A percentile compares a stretch with the other conserved stretches of the same genome.
Evolutionary conservation across 2,888 invertebrate genomes (phyloP).

Genomic region (Agrochola circellaris): DNA sequence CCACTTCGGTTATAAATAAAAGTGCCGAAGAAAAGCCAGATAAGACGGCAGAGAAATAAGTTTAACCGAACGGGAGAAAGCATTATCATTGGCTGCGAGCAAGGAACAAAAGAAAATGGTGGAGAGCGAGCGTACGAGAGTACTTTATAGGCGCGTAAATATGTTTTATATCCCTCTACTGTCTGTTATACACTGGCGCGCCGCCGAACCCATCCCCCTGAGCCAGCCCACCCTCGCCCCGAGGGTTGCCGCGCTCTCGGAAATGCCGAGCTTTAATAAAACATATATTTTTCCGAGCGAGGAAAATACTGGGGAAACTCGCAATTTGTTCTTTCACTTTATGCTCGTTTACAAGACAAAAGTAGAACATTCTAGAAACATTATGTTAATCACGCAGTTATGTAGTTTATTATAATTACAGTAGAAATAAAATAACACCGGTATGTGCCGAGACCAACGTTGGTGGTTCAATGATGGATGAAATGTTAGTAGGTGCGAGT

Average conservation of each 20-base stretch:
- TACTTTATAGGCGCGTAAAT: conserved; percentile 91
- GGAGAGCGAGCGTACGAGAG: conserved; percentile 90
- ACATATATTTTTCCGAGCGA: conserved; percentile 91
- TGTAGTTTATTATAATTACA: conserved; percentile 81
- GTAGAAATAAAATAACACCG: conserved; percentile 66
- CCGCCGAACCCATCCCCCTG: conserved; percentile 80
- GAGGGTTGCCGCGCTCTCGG: conserved; percentile 89
- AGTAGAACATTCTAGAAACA: conserved; percentile 90
- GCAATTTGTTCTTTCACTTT: conserved; percentile 91
- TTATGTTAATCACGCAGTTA: conserved; percentile 90
- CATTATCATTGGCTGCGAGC: conserved; percentile 90
- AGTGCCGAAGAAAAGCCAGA: conserved; percentile 88
- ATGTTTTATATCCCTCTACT: conserved; percentile 91
- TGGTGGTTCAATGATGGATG: conserved; percentile 57
- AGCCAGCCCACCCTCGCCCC: conserved; percentile 77
- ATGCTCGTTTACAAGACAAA: conserved; percentile 91
- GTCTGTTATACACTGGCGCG: conserved; percentile 91
- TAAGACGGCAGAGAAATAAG: conserved; percentile 90
- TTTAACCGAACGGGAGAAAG: conserved; percentile 90
- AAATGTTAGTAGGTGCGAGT: conserved; percentile 71
- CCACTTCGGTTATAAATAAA: conserved; percentile 89
- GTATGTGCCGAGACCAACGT: conserved; percentile 37
- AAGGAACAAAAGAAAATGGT: conserved; percentile 90
- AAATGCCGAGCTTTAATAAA: conserved; percentile 91
- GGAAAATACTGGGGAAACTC: conserved; percentile 91